Conservation (phyloP, 2,797 vertebrate species). For the Sebastes oblongus region DNA sequence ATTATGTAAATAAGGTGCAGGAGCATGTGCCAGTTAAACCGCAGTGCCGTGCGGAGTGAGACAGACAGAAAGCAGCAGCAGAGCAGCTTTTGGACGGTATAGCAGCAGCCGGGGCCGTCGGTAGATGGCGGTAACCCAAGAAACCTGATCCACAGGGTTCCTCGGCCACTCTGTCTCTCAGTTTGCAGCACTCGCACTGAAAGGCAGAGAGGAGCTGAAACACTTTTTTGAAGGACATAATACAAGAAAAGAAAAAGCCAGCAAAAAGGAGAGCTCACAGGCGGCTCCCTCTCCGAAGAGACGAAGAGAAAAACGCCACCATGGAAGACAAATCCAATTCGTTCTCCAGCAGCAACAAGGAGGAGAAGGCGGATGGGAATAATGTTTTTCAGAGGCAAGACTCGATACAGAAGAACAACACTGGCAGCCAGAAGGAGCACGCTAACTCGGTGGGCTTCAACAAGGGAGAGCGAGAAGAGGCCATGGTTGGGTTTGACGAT, state of each 20-base stretch:
- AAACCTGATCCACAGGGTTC: conserved; percentile 82
- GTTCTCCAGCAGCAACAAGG: conserved; percentile 91
- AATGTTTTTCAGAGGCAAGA: conserved; percentile 91
- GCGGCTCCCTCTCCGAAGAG: conserved; percentile 75
- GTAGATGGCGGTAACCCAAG: conserved; percentile 87
- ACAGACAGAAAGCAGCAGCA: conserved; percentile 32
- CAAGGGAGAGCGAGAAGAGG: conserved; percentile 91
- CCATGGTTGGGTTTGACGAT: conserved; percentile 90
- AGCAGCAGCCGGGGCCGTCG: conserved; percentile 73
- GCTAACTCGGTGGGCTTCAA: conserved; percentile 95
- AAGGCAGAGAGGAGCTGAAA: conserved; percentile 82
- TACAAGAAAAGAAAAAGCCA: conserved; percentile 23
- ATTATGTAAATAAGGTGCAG: conserved; percentile 82
- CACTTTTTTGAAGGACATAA: conserved; percentile 86
- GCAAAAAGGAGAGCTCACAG: conserved; percentile 73
- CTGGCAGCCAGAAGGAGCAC: conserved; percentile 90
- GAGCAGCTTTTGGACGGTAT: conserved; percentile 34
- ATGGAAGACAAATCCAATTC: conserved; percentile 94
- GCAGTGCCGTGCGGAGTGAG: conserved; percentile 77
- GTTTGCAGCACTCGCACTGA: conserved; percentile 83
- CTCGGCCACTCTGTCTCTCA: conserved; percentile 78
- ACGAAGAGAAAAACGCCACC: conserved; percentile 20
- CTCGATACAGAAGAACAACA: conserved; percentile 86
- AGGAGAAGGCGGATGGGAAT: conserved; percentile 88
- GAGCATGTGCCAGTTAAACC: conserved; percentile 77